Evolutionary conservation across 2,797 vertebrate species (phyloP), one percentile per base, ranked within the genome.

Genomic region (Aplochiton taeniatus): DNA sequence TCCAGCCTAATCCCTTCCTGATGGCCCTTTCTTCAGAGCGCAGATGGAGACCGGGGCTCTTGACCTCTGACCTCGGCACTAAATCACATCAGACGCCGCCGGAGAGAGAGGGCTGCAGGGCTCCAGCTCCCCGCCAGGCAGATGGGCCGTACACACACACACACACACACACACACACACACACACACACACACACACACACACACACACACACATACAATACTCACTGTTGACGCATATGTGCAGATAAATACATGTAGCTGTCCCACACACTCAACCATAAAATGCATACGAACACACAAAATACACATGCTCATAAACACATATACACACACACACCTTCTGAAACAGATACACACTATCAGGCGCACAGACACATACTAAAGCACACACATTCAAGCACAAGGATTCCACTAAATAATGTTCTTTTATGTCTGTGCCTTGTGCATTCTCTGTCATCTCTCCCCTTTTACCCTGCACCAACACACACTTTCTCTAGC

Each of bases 11-110:
- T 87, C 83, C 82, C 68, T 83, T 87, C 84, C 85, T 83, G 81
- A 89, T 87, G 82, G 87, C 71, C 75, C 83, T 85, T 87, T 86
- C 81, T 86, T 83, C 75, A 83, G 73, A 74, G 65, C 14, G 56
- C 90, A 89, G 86, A 90, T 87, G 88, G 85, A 85, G 87, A 86
- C 81, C 81, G 80, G 71, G 79, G 78, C 85, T 87, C 87, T 87
- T 85, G 83, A 90, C 83, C 84, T 88, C 74, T 86, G 85, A 88
- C 87, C 83, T 9, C 66, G 46, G 63, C 75, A 87, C 79, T 89
- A 90, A 90, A 89, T 87, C 88, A 89, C 76, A 86, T 83, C 82
- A 83, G 77, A 81, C 54, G 17, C 69, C 78, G 66, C 64, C 75
- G 75, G 61, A 45, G 59, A 51, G 46, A 20, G 52, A 85, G 61